These are phyloP conservation scores for Mionectes olivaceus DNA, from an alignment of 2,797 vertebrate species.

Conservation along the genomic window DNA sequence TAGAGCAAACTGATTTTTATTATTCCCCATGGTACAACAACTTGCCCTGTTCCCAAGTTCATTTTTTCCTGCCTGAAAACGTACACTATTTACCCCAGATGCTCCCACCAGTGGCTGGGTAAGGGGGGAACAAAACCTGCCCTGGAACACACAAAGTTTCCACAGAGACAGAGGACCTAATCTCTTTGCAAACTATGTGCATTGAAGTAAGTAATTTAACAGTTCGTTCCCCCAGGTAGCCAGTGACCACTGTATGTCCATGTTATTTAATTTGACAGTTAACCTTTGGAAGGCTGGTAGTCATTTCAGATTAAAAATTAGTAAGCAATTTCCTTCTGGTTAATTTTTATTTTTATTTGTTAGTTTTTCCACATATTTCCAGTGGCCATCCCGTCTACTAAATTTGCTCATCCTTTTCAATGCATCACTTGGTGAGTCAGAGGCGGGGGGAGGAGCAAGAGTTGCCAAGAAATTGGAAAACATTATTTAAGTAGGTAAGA, in stretches of 20 bases:
- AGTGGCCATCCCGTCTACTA: neutral
- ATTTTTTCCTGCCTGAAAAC: conserved; percentile 83
- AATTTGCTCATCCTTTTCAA: neutral
- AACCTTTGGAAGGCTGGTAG: conserved; percentile 43
- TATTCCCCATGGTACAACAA: conserved; percentile 77
- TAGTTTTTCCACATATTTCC: neutral
- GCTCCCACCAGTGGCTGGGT: conserved; percentile 72
- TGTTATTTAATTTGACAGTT: conserved; percentile 53
- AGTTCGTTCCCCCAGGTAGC: conserved; percentile 61
- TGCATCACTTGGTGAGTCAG: conserved; percentile 1
- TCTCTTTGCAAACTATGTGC: conserved; percentile 45
- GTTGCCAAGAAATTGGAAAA: conserved; percentile 46
- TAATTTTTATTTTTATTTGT: conserved; percentile 34
- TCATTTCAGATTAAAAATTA: conserved; percentile 67
- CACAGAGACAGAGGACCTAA: conserved; percentile 24
- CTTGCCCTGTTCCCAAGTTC: conserved; percentile 75
- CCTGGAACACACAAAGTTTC: conserved; percentile 11
- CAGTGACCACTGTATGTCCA: conserved; percentile 22
- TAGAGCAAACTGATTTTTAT: conserved; percentile 82
- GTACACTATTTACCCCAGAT: conserved; percentile 61
- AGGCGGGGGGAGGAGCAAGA: neutral
- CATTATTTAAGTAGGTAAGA: conserved; percentile 64
- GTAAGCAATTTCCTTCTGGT: conserved; percentile 36
- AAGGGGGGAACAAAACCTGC: conserved; percentile 42
- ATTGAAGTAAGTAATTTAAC: conserved; percentile 48